Evolutionary conservation across 2,797 vertebrate species (phyloP), one percentile per base, ranked within the genome.

Genomic region (Corythornis leucogaster): DNA sequence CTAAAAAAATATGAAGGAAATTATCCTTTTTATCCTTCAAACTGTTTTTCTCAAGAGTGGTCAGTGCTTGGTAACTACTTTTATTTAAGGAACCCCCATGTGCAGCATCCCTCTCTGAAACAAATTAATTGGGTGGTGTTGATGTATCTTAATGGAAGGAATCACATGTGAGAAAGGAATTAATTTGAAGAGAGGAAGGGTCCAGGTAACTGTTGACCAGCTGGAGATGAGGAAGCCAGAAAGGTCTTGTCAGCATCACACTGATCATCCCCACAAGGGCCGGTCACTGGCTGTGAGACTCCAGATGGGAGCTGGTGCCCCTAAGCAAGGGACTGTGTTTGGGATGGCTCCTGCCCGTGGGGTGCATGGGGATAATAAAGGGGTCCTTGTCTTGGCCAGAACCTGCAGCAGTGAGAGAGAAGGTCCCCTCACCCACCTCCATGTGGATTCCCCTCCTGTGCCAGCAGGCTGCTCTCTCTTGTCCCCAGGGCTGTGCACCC

Each of bases 201-300:
- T 35, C 55, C 22, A 1, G 9, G 45, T 38, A n/a, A 19, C 0
- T 45, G 51, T 10, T 0, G 0, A 31, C 25, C 43, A 10, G 21
- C 31, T 21, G 69, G 50, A 26, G 33, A 5, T 35, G 30, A 42
- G 38, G 26, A 33, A 59, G 33, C 40, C 42, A 42, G 30, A 24
- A 26, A 59, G 15, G 13, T 30, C 18, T n/a, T 14, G 11, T 18
- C 38, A 15, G 22, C 51, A 33, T 20, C 62, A 11, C 0, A 0
- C 1, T 12, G 20, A 19, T 10, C 19, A 6, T 25, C 51, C 38
- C 79, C 1, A 2, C 28, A 22, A 9, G 8, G 42, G 26, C 2
- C 15, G 1, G 0, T 9, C 31, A 3, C 13, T 2, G 1, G 21
- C 35, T 53, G 54, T 10, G 46, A 22, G 12, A 15, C n/a, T 5